phyloP scores from a whole-genome alignment of 2,113 vertebrate species.

The Uropsilus gracilis region DNA sequence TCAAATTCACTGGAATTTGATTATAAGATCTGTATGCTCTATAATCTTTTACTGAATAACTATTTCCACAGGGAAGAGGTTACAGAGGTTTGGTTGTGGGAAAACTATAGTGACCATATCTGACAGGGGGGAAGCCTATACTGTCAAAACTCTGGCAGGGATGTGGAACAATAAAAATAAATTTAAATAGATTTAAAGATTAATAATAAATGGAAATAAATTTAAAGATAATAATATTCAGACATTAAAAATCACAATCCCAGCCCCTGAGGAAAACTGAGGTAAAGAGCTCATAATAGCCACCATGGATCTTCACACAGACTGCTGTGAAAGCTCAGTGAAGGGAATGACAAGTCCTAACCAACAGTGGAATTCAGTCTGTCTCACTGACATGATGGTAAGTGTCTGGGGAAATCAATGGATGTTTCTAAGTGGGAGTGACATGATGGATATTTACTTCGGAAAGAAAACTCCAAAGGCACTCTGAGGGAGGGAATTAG shows the following conservation, averaged over 20 bases:
- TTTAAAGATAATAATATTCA: too few species aligned
- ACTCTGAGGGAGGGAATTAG: too few species aligned
- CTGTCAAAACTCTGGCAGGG: too few species aligned
- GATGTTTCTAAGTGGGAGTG: neutral
- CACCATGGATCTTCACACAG: neutral
- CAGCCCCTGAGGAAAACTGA: neutral
- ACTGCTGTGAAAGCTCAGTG: neutral
- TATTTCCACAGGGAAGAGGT: neutral
- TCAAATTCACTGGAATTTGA: neutral
- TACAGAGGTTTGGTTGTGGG: neutral
- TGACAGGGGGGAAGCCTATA: too few species aligned
- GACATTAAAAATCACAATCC: neutral
- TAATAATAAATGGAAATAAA: too few species aligned
- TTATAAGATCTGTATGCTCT: neutral
- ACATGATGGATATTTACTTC: neutral
- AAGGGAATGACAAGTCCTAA: neutral
- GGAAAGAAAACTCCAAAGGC: neutral
- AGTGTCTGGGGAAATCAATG: neutral
- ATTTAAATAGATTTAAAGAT: too few species aligned
- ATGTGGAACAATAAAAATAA: too few species aligned
- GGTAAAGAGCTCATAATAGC: neutral
- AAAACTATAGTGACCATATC: too few species aligned
- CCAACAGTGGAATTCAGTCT: neutral
- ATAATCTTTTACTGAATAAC: neutral
- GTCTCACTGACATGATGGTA: neutral